Percentiles rank a stretch among this genome's conserved stretches.
Evolutionary conservation across 1,140 invertebrate species (phyloP).

Genomic region (Euschistus heros): DNA sequence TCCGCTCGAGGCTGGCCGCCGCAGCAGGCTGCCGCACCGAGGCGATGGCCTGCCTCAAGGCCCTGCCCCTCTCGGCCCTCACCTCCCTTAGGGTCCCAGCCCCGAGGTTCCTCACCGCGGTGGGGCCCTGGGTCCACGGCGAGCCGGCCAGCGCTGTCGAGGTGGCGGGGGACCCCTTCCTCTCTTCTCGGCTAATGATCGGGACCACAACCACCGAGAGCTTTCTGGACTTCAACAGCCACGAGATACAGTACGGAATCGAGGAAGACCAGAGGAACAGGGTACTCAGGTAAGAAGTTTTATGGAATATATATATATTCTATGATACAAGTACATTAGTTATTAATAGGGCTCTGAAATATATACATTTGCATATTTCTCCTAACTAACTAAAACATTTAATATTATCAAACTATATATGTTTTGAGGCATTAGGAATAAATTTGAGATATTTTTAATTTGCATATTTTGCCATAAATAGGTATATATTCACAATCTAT

Average conservation of each 20-base stretch:
- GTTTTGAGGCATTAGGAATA: no score
- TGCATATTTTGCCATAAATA: no score
- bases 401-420: no score
- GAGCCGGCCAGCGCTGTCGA: slow-evolving; percentile 54
- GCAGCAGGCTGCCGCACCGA: slow-evolving; percentile 46
- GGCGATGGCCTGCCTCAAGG: slow-evolving; percentile 36
- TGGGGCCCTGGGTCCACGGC: slow-evolving; percentile 44
- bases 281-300: slow-evolving; percentile 28
- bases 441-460: no score
- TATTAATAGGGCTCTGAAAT: no score
- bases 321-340: background rate
- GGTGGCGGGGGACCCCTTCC: slow-evolving; percentile 52
- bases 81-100: slow-evolving; percentile 44
- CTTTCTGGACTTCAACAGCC: slow-evolving; percentile 60
- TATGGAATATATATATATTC: background rate
- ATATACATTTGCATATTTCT: no score
- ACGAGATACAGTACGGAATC: slow-evolving; percentile 64
- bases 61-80: slow-evolving; percentile 48
- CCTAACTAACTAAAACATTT: no score
- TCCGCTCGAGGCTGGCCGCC: slow-evolving; percentile 58
- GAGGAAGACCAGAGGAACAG: slow-evolving; percentile 39
- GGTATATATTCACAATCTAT: no score
- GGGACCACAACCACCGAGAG: slow-evolving; percentile 63
- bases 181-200: slow-evolving; percentile 54
- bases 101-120: slow-evolving; percentile 45